Percentiles rank a stretch among this genome's conserved stretches.
Conservation (phyloP, 2,888 invertebrate species). For the Micropterix aruncella region DNA sequence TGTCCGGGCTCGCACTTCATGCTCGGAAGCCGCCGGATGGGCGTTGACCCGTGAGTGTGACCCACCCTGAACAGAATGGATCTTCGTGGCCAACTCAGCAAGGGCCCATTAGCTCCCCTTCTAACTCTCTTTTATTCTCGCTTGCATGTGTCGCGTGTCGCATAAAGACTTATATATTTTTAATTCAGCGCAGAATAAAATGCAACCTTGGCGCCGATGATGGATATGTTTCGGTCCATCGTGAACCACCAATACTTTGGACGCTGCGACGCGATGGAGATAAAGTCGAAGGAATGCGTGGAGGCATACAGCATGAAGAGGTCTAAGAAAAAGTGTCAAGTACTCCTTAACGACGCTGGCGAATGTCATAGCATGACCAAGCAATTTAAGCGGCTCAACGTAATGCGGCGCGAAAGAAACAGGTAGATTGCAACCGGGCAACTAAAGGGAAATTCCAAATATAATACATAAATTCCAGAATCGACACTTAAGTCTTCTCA, state of each 20-base stretch:
- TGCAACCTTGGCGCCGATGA: too few relatives aligned
- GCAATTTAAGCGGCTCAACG: constrained; percentile 43
- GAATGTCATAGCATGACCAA: constrained; percentile 52
- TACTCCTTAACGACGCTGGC: constrained; percentile 49
- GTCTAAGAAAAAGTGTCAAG: constrained; percentile 45
- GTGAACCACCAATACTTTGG: constrained; percentile 50
- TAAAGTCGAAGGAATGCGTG: constrained; percentile 59
- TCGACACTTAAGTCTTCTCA: too few relatives aligned
- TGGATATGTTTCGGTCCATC: constrained; percentile 52
- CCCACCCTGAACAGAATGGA: too few relatives aligned
- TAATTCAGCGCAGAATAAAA: too few relatives aligned
- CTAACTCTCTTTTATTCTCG: too few relatives aligned
- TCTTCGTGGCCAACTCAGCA: too few relatives aligned
- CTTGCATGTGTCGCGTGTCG: too few relatives aligned
- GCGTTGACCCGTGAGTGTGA: too few relatives aligned
- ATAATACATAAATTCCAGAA: constrained; percentile 39
- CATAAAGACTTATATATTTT: too few relatives aligned
- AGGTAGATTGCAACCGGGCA: constrained; percentile 45
- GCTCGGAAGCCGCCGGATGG: too few relatives aligned
- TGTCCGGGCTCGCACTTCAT: too few relatives aligned
- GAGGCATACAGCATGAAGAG: constrained; percentile 66
- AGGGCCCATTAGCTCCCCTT: too few relatives aligned
- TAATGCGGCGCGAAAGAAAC: constrained; percentile 47
- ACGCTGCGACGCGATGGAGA: constrained; percentile 52
- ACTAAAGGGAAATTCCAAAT: constrained; percentile 33